These are phyloP conservation scores for Glyptemys insculpta DNA, from an alignment of 2,797 vertebrate genomes.

Conservation along the genomic window DNA sequence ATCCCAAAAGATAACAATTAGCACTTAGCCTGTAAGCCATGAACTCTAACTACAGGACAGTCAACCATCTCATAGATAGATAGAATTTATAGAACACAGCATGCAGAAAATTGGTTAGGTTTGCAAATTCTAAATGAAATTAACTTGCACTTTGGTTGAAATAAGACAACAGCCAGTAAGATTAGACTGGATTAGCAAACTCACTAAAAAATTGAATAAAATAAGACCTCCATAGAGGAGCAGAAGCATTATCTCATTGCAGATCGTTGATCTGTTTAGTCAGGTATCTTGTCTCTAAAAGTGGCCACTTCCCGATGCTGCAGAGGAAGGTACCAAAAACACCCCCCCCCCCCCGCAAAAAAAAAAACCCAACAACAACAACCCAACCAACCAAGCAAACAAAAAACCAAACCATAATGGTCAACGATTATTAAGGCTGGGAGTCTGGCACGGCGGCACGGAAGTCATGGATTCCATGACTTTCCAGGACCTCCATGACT, in stretches of 20 bases:
- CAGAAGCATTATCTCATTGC: background rate
- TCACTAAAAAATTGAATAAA: background rate
- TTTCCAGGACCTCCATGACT: too few species aligned
- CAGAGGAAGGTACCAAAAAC: background rate
- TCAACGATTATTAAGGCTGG: background rate
- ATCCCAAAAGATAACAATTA: background rate
- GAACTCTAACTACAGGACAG: background rate
- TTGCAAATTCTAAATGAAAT: constrained; percentile 1
- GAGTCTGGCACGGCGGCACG: too few species aligned
- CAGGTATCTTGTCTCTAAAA: background rate
- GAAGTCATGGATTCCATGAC: too few species aligned
- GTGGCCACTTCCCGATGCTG: background rate
- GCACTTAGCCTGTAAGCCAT: background rate
- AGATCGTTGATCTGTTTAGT: background rate
- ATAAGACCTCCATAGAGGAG: background rate
- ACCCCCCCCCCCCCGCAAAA: too few species aligned
- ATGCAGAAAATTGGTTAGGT: background rate
- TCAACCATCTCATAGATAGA: background rate
- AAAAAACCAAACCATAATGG: background rate
- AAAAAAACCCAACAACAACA: too few species aligned
- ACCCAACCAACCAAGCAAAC: too few species aligned
- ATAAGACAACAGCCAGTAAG: constrained; percentile 25
- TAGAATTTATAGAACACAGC: background rate
- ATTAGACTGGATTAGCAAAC: background rate
- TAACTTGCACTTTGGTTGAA: constrained; percentile 24